phyloP scores from a whole-genome alignment of 1,140 invertebrate genomes.

The Drosophila setifemur region DNA sequence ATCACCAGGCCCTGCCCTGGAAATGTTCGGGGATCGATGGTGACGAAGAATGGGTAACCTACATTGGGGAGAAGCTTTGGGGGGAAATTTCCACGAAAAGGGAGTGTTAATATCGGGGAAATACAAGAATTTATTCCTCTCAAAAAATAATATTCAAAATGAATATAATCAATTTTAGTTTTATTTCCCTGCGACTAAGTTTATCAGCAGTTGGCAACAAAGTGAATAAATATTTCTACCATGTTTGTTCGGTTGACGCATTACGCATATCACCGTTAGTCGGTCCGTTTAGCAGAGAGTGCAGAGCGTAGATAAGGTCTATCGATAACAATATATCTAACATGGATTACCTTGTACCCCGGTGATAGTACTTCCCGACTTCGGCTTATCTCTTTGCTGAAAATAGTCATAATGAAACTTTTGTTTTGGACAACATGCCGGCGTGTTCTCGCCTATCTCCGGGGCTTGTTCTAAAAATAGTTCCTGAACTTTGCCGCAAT shows the following conservation, averaged over 20 bases:
- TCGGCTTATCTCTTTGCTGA: slow-evolving; percentile 21
- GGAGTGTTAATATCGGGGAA: background rate
- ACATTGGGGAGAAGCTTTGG: slow-evolving; percentile 1
- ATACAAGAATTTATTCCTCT: too few relatives aligned
- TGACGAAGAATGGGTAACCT: slow-evolving; percentile 17
- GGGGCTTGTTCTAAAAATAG: slow-evolving; percentile 40
- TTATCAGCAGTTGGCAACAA: slow-evolving; percentile 11
- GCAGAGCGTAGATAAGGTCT: slow-evolving; percentile 22
- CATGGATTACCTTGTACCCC: slow-evolving; percentile 49
- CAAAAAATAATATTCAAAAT: too few relatives aligned
- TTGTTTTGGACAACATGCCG: slow-evolving; percentile 38
- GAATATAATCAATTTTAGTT: background rate
- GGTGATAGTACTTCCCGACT: background rate
- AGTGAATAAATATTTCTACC: background rate
- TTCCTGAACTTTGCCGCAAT: slow-evolving; percentile 26
- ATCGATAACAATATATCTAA: slow-evolving; percentile 55
- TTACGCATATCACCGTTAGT: slow-evolving; percentile 26
- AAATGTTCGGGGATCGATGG: background rate
- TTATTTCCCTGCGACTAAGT: background rate
- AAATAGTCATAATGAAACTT: slow-evolving; percentile 42
- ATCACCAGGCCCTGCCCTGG: slow-evolving; percentile 12
- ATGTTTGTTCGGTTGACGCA: slow-evolving; percentile 16
- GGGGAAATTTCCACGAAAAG: background rate
- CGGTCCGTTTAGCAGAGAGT: slow-evolving; percentile 16
- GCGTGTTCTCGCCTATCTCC: slow-evolving; percentile 2